phyloP scores from a whole-genome alignment of 2,888 invertebrate genomes.

The Cerastis rubricosa region DNA sequence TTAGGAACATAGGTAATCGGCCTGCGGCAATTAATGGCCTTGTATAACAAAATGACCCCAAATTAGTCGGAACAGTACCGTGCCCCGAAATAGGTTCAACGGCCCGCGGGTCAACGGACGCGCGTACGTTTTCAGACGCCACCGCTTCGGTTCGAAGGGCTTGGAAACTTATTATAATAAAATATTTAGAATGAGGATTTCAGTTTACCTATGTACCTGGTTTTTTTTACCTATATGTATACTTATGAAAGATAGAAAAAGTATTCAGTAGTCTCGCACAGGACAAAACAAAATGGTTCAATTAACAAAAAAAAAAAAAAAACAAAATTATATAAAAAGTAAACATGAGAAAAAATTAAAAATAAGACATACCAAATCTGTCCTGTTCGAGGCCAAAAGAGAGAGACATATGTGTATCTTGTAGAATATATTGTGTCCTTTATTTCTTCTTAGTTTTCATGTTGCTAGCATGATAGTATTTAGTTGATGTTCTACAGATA shows the following conservation, averaged over 20 bases:
- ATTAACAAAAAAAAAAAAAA: too few species aligned
- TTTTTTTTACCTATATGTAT: background rate
- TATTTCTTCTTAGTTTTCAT: background rate
- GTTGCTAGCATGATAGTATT: background rate
- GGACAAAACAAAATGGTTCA: too few species aligned
- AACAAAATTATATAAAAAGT: too few species aligned
- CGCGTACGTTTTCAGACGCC: conserved; percentile 65
- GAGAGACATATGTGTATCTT: background rate
- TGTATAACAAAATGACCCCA: conserved; percentile 73
- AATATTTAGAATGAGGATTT: conserved; percentile 11
- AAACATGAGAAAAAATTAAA: too few species aligned
- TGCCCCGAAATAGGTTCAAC: conserved; percentile 73
- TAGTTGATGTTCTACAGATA: background rate
- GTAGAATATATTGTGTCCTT: background rate
- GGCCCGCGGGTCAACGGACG: conserved; percentile 65
- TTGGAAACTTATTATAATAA: conserved; percentile 44
- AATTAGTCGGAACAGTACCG: conserved; percentile 70
- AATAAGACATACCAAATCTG: too few species aligned
- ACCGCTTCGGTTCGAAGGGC: conserved; percentile 52
- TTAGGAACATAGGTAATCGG: conserved; percentile 24
- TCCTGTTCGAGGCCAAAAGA: too few species aligned
- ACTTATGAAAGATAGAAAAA: too few species aligned
- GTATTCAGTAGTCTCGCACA: too few species aligned
- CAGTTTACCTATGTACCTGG: background rate
- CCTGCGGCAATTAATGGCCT: conserved; percentile 65